Conservation (phyloP, 2,113 vertebrate genomes). For the Nansenia antarctica region DNA sequence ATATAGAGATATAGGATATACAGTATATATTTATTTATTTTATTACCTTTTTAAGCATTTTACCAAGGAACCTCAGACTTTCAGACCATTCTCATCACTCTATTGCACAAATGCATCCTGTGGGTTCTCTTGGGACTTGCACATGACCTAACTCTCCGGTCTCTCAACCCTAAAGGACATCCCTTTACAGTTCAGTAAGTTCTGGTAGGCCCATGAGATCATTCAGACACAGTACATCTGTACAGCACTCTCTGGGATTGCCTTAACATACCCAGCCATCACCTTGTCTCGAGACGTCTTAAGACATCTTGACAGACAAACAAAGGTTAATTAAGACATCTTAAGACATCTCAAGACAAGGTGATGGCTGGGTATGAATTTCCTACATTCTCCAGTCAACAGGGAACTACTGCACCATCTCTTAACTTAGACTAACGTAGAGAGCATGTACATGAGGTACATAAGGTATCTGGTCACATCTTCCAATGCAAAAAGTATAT, state of each 20-base stretch:
- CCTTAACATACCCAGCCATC: not conserved
- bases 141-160: conserved; percentile 43
- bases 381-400: too few relatives aligned
- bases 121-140: conserved; percentile 39
- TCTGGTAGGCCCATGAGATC: conserved; percentile 6
- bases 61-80: conserved; percentile 24
- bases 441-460: too few relatives aligned
- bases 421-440: not conserved
- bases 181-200: conserved; percentile 2
- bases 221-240: too few relatives aligned
- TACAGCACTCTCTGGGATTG: not conserved
- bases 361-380: too few relatives aligned
- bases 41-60: conserved; percentile 40
- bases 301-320: too few relatives aligned
- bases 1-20: conserved; percentile 29
- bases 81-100: conserved; percentile 51
- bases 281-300: too few relatives aligned
- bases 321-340: too few relatives aligned
- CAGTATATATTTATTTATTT: not conserved
- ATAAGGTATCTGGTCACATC: too few relatives aligned
- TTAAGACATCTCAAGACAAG: too few relatives aligned
- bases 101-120: conserved; percentile 49
- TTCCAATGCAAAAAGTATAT: too few relatives aligned
- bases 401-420: not conserved
- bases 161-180: conserved; percentile 40